Evolutionary conservation across 2,797 vertebrate species (phyloP), one percentile per base, ranked within the genome.

Genomic region (Macropus fuliginosus): DNA sequence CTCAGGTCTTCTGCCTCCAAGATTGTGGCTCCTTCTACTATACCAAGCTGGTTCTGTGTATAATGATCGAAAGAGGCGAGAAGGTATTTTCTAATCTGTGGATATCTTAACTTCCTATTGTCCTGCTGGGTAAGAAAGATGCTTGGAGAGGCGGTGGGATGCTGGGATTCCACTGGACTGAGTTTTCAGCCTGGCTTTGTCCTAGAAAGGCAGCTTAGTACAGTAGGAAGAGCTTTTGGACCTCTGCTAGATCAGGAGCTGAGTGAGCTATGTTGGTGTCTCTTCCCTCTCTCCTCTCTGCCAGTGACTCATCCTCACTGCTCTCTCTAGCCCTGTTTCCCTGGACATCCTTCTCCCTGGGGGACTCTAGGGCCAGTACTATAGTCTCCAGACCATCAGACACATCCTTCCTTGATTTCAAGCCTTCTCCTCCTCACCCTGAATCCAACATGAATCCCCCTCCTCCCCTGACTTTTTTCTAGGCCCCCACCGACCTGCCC

Each of bases 291-390:
- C 56, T 28, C 28, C n/a, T 56, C 94, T 55, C 89, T 74, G 46
- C 94, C 74, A 90, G 59, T 93, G 97, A 96, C 56, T 97, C 96
- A 91, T 46, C 9, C 54, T 55, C 21, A 59, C 46, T 93, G 94
- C 92, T 55, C 90, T 55, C 90, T 62, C 52, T 89, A 1, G 74
- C 55, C 54, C 28, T 5, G 55, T 50, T 10, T 16, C 31, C 91
- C 54, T 55, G 34, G 10, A 62, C 56, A 87, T 40, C 34, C 2
- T 5, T 74, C 16, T 57, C 91, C 56, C 62, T 52, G 66, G 94
- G 92, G 62, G 40, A 46, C 91, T 90, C 90, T 18, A 93, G 55
- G 50, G 87, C 55, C 54, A 62, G 52, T 62, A 74, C 3, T 91
- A 90, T 46, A 52, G 93, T 87, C 87, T 90, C 81, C 55, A 89